Percentiles rank a stretch among this genome's conserved stretches.
These are phyloP conservation scores for Trichopria drosophilae DNA, from an alignment of 2,888 invertebrate species.

Conservation along the genomic window DNA sequence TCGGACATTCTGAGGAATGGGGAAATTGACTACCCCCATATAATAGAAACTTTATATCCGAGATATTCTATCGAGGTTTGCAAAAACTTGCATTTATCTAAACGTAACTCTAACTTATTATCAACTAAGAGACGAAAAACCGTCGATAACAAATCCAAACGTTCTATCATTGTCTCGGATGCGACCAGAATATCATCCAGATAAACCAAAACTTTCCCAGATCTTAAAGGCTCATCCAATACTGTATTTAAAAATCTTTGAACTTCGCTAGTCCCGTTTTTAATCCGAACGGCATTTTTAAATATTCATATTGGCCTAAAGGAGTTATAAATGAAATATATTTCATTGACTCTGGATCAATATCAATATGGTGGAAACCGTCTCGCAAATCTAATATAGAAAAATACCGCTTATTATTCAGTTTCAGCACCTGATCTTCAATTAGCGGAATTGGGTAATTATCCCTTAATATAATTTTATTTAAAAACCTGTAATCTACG, in stretches of 20 bases:
- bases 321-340: conserved; percentile 23
- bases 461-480: conserved; percentile 9
- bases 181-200: conserved; percentile 12
- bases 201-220: background rate
- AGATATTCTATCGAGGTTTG: conserved; percentile 18
- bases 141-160: conserved; percentile 7
- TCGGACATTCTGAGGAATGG: conserved; percentile 27
- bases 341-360: too few relatives aligned
- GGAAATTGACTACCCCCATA: conserved; percentile 35
- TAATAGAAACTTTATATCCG: conserved; percentile 30
- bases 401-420: conserved; percentile 2
- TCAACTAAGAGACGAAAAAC: conserved; percentile 1
- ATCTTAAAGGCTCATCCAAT: background rate
- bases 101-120: conserved; percentile 16
- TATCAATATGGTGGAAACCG: too few relatives aligned
- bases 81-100: conserved; percentile 32
- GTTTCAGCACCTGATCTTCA: background rate
- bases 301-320: conserved; percentile 21
- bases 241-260: conserved; percentile 14
- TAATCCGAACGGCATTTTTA: conserved; percentile 18
- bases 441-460: conserved; percentile 19
- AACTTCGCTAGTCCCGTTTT: conserved; percentile 9
- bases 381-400: conserved; percentile 15
- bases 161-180: conserved; percentile 7
- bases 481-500: conserved; percentile 8